phyloP scores from a whole-genome alignment of 2,888 invertebrate species.

The Polydrusus tereticollis region DNA sequence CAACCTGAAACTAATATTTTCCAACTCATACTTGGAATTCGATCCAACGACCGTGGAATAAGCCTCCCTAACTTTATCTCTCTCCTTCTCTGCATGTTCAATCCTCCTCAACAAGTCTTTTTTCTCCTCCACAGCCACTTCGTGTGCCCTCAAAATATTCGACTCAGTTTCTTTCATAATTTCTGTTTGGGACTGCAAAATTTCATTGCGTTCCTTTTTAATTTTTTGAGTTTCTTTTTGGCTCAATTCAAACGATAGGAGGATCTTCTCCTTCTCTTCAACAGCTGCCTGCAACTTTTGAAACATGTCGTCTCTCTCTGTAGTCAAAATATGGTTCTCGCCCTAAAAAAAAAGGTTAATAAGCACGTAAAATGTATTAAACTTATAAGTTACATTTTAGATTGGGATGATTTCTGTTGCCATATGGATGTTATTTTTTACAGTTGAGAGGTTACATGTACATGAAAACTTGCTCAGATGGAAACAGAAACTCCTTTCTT shows the following conservation, averaged over 20 bases:
- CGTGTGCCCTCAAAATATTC: conserved; percentile 56
- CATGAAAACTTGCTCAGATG: too few relatives aligned
- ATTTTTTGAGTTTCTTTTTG: conserved; percentile 56
- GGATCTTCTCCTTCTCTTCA: conserved; percentile 40
- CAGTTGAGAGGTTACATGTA: too few relatives aligned
- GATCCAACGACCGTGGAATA: conserved; percentile 60
- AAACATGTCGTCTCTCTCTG: conserved; percentile 24
- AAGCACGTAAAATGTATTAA: not conserved
- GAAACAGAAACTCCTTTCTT: too few relatives aligned
- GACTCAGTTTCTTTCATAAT: conserved; percentile 58
- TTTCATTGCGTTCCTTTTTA: conserved; percentile 56
- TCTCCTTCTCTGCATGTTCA: conserved; percentile 54
- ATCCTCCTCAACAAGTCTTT: conserved; percentile 55
- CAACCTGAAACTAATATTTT: conserved; percentile 57
- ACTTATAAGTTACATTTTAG: not conserved
- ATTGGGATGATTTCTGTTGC: too few relatives aligned
- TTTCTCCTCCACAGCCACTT: conserved; percentile 55
- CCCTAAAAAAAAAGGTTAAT: not conserved
- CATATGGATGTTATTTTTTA: too few relatives aligned
- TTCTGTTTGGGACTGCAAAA: conserved; percentile 57
- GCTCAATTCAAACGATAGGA: conserved; percentile 48
- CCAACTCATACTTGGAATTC: conserved; percentile 61
- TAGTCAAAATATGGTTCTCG: conserved; percentile 1
- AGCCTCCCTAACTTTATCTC: conserved; percentile 58
- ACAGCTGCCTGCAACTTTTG: conserved; percentile 6